These are phyloP conservation scores for Neoarius graeffei DNA, from an alignment of 2,113 vertebrate species.

Conservation along the genomic window DNA sequence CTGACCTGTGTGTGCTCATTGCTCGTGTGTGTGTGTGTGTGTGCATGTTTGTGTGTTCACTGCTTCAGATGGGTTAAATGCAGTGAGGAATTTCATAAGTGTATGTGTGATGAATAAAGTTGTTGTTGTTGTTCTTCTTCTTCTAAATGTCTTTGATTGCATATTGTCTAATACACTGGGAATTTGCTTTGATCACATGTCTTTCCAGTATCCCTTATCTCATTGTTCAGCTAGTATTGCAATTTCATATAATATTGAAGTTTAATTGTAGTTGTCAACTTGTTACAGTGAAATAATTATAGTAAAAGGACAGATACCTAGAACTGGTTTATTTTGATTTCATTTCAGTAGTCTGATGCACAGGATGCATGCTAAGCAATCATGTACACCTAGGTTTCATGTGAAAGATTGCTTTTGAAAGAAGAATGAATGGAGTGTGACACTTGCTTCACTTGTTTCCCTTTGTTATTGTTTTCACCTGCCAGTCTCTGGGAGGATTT, in stretches of 20 bases:
- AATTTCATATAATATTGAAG: neutral
- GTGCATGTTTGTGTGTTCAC: too few relatives aligned
- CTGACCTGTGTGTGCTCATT: neutral
- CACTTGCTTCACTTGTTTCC: constrained; percentile 36
- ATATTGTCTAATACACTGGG: neutral
- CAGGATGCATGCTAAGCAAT: neutral
- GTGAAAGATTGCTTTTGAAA: constrained; percentile 8
- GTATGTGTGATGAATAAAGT: too few relatives aligned
- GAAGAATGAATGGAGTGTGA: neutral
- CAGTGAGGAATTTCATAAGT: too few relatives aligned
- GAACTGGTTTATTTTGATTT: neutral
- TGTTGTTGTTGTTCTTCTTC: neutral
- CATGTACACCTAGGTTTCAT: neutral
- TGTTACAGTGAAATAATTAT: neutral
- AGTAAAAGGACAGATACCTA: neutral
- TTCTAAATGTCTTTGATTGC: neutral
- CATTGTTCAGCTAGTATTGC: neutral
- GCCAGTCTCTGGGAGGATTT: constrained; percentile 33
- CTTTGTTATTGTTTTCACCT: constrained; percentile 39
- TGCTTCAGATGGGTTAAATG: too few relatives aligned
- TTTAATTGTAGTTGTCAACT: neutral
- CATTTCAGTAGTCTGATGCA: neutral
- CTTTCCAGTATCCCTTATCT: neutral
- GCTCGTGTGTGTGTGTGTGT: too few relatives aligned
- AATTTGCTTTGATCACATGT: neutral